Evolutionary conservation across 2,797 vertebrate genomes (phyloP), one percentile per base, ranked within the genome.

Genomic region (Tympanoctomys barrerae): DNA sequence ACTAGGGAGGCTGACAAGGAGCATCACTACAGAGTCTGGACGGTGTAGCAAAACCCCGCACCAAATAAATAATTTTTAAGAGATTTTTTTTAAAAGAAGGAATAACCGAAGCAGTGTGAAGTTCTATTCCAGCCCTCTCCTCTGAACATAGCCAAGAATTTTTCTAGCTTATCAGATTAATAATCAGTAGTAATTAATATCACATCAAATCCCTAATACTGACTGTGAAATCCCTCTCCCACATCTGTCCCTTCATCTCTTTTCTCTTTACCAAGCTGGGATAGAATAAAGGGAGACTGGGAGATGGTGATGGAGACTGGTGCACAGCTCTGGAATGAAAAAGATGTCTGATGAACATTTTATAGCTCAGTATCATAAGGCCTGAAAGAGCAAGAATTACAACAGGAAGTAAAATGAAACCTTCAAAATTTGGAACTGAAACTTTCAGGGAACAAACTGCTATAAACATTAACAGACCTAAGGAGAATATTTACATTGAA

Each of bases 351-450:
- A 77, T 89, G 81, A 70, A 42, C 39, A 89, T 79, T 91, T 64
- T 79, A 21, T 61, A 90, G 80, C 84, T 94, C 73, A 86, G 52
- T n/a, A 87, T 4, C 14, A 87, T 39, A 79, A 77, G 68, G 28
- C 80, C 9, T 0, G 1, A 54, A 97, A 93, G 95, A 33, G n/a
- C 14, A 90, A 93, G 46, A 83, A 31, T 71, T 79, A 90, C 86
- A 75, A 26, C 61, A 89, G 83, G 28, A 85, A 89, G 31, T 19
- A 39, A 87, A 82, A 52, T 2, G 33, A 88, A 88, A 80, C 28
- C 14, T 36, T 10, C 21, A 33, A 92, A 87, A n/a, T 10, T 75
- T 80, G 22, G 28, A 92, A 92, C 42, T 87, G 93, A 91, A 86
- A 92, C 28, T 80, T 96, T 49, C 11, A 54, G 42, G 1, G 2